Evolutionary conservation across 2,888 invertebrate genomes (phyloP).

Genomic region (Lasius platythorax): DNA sequence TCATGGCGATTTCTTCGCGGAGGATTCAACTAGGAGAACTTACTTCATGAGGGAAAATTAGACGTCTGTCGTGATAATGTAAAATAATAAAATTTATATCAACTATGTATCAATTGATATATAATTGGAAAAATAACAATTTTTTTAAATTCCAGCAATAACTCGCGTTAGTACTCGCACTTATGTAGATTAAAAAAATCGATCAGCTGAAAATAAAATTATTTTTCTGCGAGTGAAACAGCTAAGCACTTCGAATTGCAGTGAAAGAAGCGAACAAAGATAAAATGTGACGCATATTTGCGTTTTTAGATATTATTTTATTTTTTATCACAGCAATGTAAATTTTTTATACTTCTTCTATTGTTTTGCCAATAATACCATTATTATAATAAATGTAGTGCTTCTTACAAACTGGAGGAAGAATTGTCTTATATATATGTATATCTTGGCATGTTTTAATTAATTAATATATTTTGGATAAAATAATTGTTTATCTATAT

Average conservation of each 20-base stretch:
- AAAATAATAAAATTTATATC: neutral
- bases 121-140: neutral
- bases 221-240: neutral
- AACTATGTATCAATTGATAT: neutral
- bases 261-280: neutral
- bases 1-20: neutral
- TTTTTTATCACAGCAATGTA: neutral
- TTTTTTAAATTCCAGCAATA: neutral
- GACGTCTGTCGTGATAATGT: neutral
- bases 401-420: neutral
- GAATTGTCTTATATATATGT: neutral
- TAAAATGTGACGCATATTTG: neutral
- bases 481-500: neutral
- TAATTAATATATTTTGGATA: neutral
- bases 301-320: neutral
- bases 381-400: neutral
- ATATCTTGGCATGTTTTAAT: neutral
- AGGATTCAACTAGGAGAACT: neutral
- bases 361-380: neutral
- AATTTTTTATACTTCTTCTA: neutral
- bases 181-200: constrained; percentile 19
- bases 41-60: too few species aligned
- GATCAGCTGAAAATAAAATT: neutral
- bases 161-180: neutral
- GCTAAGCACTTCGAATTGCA: neutral